Conservation (phyloP, 2,113 vertebrate genomes). For the Muntiacus reevesi region DNA sequence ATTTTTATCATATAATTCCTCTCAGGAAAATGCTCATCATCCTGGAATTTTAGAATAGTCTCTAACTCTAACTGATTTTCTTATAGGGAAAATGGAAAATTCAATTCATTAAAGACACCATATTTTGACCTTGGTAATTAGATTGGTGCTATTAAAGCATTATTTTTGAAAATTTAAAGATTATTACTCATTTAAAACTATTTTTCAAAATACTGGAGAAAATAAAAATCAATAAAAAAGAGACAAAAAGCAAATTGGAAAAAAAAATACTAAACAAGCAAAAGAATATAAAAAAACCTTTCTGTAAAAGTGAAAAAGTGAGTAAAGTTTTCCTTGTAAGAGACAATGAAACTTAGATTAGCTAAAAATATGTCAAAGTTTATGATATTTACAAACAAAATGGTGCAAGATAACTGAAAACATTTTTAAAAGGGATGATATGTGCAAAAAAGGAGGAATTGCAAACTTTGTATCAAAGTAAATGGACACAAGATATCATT, state of each 20-base stretch:
- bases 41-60: not conserved
- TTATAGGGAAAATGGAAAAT: not conserved
- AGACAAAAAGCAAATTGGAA: not conserved
- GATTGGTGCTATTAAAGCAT: not conserved
- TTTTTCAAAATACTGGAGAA: not conserved
- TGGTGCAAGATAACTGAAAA: not conserved
- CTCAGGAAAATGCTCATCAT: not conserved
- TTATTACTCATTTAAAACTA: not conserved
- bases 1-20: not conserved
- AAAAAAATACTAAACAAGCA: not conserved
- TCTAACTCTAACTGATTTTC: not conserved
- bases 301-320: not conserved
- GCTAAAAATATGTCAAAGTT: not conserved
- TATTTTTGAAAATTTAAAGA: not conserved
- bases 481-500: not conserved
- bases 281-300: not conserved
- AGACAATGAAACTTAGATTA: not conserved
- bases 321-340: not conserved
- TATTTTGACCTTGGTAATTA: not conserved
- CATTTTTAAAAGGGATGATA: not conserved
- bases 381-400: not conserved
- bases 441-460: not conserved
- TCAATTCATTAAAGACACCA: not conserved
- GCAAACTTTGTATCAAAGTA: not conserved
- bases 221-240: not conserved